A percentile compares a stretch with the other conserved stretches of the same genome.
phyloP scores from a whole-genome alignment of 2,797 vertebrate species.

The Chromis chromis region DNA sequence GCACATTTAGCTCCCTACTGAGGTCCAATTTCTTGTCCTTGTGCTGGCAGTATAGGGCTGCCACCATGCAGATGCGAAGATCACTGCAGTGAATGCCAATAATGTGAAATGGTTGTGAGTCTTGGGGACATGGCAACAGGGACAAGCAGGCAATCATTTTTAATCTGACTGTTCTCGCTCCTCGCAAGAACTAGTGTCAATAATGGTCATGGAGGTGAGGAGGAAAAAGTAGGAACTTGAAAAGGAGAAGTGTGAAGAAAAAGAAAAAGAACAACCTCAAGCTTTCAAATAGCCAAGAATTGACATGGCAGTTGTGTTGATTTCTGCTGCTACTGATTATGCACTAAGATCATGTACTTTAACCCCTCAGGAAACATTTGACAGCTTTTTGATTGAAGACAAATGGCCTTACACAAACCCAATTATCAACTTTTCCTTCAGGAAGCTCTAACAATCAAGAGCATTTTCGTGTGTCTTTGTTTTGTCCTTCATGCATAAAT shows the following conservation, averaged over 20 bases:
- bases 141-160: constrained; percentile 75
- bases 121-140: constrained; percentile 54
- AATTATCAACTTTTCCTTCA: constrained; percentile 51
- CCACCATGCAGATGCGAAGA: constrained; percentile 83
- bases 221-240: constrained; percentile 26
- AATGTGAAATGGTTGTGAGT: constrained; percentile 69
- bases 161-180: constrained; percentile 65
- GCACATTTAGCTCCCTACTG: constrained; percentile 84
- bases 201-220: constrained; percentile 38
- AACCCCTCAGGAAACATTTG: constrained; percentile 36
- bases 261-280: constrained; percentile 13
- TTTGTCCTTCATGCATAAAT: constrained; percentile 50
- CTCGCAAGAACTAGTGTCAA: constrained; percentile 44
- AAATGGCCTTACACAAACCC: constrained; percentile 46
- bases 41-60: constrained; percentile 66
- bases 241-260: constrained; percentile 2
- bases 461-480: constrained; percentile 10
- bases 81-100: constrained; percentile 65
- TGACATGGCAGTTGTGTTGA: constrained; percentile 17
- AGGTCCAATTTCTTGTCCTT: constrained; percentile 81
- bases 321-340: constrained; percentile 31
- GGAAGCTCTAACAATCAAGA: constrained; percentile 3
- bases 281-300: constrained; percentile 15
- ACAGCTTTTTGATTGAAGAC: constrained; percentile 50
- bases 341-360: constrained; percentile 17